Evolutionary conservation across 2,888 invertebrate species (phyloP).

Genomic region (Drosophila multiciliata): DNA sequence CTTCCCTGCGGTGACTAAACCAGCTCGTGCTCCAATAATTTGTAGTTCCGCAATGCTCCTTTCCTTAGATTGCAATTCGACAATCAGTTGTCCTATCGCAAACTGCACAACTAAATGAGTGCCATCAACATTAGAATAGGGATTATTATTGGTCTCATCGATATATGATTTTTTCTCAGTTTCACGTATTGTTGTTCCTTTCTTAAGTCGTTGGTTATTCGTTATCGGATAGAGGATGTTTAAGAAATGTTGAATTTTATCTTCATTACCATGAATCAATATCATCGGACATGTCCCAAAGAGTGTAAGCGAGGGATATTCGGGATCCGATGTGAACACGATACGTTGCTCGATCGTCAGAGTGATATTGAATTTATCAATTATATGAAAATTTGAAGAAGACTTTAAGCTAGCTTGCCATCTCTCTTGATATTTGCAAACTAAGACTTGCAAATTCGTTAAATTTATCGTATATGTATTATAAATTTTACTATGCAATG

Average conservation of each 20-base stretch:
- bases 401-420: slow-evolving; percentile 93
- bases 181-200: slow-evolving; percentile 25
- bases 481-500: slow-evolving; percentile 89
- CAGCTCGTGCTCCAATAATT: slow-evolving; percentile 93
- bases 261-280: slow-evolving; percentile 95
- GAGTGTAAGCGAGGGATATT: slow-evolving; percentile 93
- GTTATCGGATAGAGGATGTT: slow-evolving; percentile 85
- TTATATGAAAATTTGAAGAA: slow-evolving; percentile 93
- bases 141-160: slow-evolving; percentile 39
- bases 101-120: slow-evolving; percentile 92
- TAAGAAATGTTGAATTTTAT: slow-evolving; percentile 90
- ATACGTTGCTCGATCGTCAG: slow-evolving; percentile 92
- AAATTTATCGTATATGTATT: slow-evolving; percentile 92
- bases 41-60: slow-evolving; percentile 97
- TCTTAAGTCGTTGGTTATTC: slow-evolving; percentile 44
- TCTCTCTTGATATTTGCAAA: slow-evolving; percentile 95
- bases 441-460: slow-evolving; percentile 93
- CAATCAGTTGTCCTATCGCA: slow-evolving; percentile 93
- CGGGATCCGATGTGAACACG: slow-evolving; percentile 93
- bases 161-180: slow-evolving; percentile 29
- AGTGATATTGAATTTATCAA: slow-evolving; percentile 91
- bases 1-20: slow-evolving; percentile 90
- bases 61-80: slow-evolving; percentile 94
- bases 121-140: slow-evolving; percentile 84
- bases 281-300: slow-evolving; percentile 94